Base-by-base conservation (phyloP, 2,797 vertebrate species). In the Amphiprion clarkii region DNA sequence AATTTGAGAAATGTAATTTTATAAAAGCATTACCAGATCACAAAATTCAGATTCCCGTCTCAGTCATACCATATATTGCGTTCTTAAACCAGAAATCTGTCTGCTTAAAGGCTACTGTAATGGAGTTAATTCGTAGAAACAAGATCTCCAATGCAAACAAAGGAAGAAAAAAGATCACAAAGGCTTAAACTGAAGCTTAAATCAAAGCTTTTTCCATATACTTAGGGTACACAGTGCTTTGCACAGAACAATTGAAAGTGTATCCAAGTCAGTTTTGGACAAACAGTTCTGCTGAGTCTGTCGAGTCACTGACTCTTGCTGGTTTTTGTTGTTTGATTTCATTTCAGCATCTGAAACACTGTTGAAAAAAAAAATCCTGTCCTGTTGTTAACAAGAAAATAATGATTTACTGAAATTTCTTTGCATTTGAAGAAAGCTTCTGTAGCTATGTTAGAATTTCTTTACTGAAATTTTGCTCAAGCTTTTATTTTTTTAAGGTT, bases 241-340 rank as follows among this genome's bases (percentile, higher is more conserved):
- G 11, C n/a, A 46, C 72, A 53, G 70, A 88, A 84, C 79, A 84
- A 81, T 60, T 74, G 70, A 60, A 82, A 74, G 62, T 78, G 64
- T 84, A 76, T 76, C 61, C 77, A 74, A 64, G 68, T 76, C 29
- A n/a, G 36, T 61, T 77, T 49, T 42, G 54, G 31, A 79, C 72
- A 87, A 83, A 88, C 80, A 82, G 53, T 77, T 46, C 42, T 21
- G 64, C 63, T 75, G 61, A 84, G 79, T 89, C 67, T 21, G 64
- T 66, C 71, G 61, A 84, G 77, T 89, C 67, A 78, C 16, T 66
- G 62, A 68, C 63, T 71, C 53, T 76, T 44, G 68, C 62, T 67
- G 67, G 14, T 54, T 85, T 80, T 72, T 78, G 25, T 75, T 67
- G 36, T 76, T 81, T 67, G 44, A 59, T 74, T 71, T 85, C 54